Conservation (phyloP, 2,888 invertebrate genomes). For the Melolontha melolontha region DNA sequence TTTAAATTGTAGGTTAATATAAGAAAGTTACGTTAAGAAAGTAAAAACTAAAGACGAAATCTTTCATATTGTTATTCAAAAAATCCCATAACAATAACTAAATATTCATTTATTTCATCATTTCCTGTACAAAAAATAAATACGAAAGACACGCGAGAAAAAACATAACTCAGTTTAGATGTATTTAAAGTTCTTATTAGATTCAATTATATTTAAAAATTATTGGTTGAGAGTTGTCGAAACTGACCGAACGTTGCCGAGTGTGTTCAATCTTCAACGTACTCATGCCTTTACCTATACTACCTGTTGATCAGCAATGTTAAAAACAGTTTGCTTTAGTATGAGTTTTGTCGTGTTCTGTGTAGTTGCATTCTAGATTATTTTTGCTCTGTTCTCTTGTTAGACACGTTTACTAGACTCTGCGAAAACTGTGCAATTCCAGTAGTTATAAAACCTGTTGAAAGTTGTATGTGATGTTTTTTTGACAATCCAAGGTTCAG, state of each 20-base stretch:
- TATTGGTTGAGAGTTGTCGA: constrained; percentile 6
- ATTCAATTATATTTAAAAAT: constrained; percentile 3
- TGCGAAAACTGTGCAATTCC: constrained; percentile 11
- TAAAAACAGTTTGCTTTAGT: constrained; percentile 44
- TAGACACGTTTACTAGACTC: constrained; percentile 21
- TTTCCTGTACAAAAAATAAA: too few species aligned
- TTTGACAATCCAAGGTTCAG: constrained; percentile 4
- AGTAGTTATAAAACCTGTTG: constrained; percentile 5
- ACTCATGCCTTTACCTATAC: constrained; percentile 41
- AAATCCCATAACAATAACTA: too few species aligned
- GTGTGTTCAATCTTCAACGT: constrained; percentile 20
- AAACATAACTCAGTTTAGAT: not conserved
- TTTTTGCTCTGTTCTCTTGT: constrained; percentile 10
- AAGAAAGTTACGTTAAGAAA: too few species aligned
- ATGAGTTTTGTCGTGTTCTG: constrained; percentile 37
- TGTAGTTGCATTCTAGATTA: constrained; percentile 17
- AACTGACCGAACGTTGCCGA: constrained; percentile 20
- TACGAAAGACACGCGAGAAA: too few species aligned
- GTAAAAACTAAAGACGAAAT: too few species aligned
- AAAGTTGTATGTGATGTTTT: constrained; percentile 17
- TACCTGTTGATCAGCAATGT: constrained; percentile 48
- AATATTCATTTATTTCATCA: too few species aligned
- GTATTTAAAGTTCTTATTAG: constrained; percentile 23
- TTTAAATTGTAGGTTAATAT: too few species aligned
- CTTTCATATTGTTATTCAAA: too few species aligned